Base-by-base conservation (phyloP, 1,140 invertebrate genomes). In the Leptopilina clavipes region DNA sequence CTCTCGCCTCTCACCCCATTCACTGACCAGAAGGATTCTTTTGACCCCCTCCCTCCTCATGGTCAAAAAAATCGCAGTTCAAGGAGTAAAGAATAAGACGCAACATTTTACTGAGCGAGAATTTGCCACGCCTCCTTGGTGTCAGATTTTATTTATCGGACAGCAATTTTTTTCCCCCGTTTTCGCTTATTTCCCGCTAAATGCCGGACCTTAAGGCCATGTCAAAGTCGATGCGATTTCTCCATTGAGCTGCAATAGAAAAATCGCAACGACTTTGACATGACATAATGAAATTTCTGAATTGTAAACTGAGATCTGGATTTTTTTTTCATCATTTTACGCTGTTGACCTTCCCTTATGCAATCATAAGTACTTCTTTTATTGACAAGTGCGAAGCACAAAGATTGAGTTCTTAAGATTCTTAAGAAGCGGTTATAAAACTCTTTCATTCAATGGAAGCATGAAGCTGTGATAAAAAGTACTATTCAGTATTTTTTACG, bases 61-160 rank as follows among this genome's bases (percentile, higher is more conserved):
- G 48, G 48, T 17, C 48, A 52, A 52, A 52, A 52, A 52, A n/a
- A 52, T n/a, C 48, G 48, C n/a, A 52, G 48, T 52, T 52, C 17
- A 52, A 45, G n/a, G 44, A 45, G 44, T 45, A 45, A 52, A 52
- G 48, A 52, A 52, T 52, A 52, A 52, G 48, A 52, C n/a, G n/a
- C n/a, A 52, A n/a, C 14, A 52, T 52, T 52, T 52, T 52, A 52
- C 48, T 52, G 48, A 52, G 48, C n/a, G 48, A 52, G 48, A 52
- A 52, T 17, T 12, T 17, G 48, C 2, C 48, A 52, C 48, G 48
- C 48, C 48, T 52, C 14, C 48, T 52, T 3, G 9, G 48, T 52
- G 48, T 52, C 48, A 52, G 48, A 52, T 52, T 52, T 52, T 52
- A 52, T 52, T 52, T 52, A 52, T 52, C 48, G 6, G 5, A 8